Evolutionary conservation across 2,888 invertebrate species (phyloP).

Genomic region (Dynastes grantii): DNA sequence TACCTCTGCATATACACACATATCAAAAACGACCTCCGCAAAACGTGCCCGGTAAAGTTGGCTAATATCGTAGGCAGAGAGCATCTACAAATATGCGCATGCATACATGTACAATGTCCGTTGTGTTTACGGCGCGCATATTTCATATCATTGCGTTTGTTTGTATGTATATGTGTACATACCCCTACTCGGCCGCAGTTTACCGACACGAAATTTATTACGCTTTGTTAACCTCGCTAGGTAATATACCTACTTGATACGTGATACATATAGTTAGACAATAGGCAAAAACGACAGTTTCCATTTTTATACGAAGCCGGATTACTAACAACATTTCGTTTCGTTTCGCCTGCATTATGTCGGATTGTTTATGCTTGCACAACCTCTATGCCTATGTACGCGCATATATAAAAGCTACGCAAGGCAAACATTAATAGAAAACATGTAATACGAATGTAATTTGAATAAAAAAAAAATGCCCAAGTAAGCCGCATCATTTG

Average conservation of each 20-base stretch:
- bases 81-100: not conserved
- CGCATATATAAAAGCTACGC: not conserved
- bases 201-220: conserved; percentile 28
- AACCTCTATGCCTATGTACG: not conserved
- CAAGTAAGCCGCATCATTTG: too few relatives aligned
- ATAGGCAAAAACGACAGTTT: conserved; percentile 11
- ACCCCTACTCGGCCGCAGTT: conserved; percentile 8
- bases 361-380: conserved; percentile 7
- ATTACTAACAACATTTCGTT: not conserved
- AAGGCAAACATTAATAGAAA: conserved; percentile 3
- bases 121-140: not conserved
- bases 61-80: not conserved
- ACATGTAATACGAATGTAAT: too few relatives aligned
- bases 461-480: too few relatives aligned
- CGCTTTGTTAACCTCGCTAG: conserved; percentile 25
- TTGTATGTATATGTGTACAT: not conserved
- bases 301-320: conserved; percentile 9
- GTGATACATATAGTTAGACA: conserved; percentile 12
- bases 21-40: too few relatives aligned
- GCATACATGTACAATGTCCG: not conserved
- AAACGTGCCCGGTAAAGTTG: not conserved
- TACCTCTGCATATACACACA: too few relatives aligned
- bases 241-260: conserved; percentile 13
- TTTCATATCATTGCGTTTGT: conserved; percentile 27
- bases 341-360: conserved; percentile 2